Evolutionary conservation across 2,888 invertebrate species (phyloP), one percentile per base, ranked within the genome.

Genomic region (Argyresthia goedartella): DNA sequence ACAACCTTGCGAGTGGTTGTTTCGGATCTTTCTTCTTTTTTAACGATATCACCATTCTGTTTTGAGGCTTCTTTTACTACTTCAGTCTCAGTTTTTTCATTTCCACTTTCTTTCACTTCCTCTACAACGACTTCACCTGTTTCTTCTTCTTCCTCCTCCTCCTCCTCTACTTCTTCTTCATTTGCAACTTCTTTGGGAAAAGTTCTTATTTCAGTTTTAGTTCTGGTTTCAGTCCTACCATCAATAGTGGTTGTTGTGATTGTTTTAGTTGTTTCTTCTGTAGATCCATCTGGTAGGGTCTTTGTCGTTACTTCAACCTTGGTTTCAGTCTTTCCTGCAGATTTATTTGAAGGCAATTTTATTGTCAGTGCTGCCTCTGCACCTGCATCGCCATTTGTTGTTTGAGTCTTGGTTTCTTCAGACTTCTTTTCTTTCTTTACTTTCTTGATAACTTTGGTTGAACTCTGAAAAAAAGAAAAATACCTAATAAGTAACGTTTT

Each of bases 191-290:
- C 75, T 62, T 84, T 81, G 1, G 86, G 80, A 57, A 76, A 69
- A 43, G 70, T 76, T 55, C 63, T 75, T n/a, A 78, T 85, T 62
- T 85, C 81, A 13, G 76, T 85, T 68, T 76, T 77, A 8, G 82
- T 84, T 59, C 67, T 71, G 13, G 79, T 82, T 65, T 81, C 79
- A 34, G 81, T 82, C 60, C 71, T 82, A 11, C 86, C 86, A 57
- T 86, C 81, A 51, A 77, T 66, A 7, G 80, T 86, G 1, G 82
- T 85, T 65, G 69, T 84, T 42, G 84, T 86, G 44, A 71, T 86
- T 9, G 86, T 86, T 25, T 73, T 84, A 66, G 80, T 85, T 1
- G 74, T 63, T 71, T 86, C 86, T 61, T 85, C 76, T 14, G 75
- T 57, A 33, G 73, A 68, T 1, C 85, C 86, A 66, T 86, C 81